phyloP scores from a whole-genome alignment of 2,888 invertebrate genomes.

The Exephanes ischioxanthus region DNA sequence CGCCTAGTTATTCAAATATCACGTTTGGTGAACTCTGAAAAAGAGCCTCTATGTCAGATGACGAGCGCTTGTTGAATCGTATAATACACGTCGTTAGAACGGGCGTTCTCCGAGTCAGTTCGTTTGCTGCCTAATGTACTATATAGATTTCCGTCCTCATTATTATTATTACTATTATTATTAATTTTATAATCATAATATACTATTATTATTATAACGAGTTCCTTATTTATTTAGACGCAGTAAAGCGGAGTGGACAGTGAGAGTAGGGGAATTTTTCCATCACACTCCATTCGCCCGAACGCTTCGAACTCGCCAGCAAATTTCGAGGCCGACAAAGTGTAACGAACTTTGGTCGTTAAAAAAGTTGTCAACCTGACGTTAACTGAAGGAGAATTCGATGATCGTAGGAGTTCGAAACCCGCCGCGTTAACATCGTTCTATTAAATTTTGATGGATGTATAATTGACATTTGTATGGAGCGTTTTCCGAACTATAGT shows the following conservation, averaged over 20 bases:
- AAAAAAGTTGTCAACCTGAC: background rate
- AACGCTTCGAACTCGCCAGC: background rate
- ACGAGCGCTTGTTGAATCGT: constrained; percentile 65
- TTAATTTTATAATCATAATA: background rate
- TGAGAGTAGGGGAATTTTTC: background rate
- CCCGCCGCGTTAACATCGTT: background rate
- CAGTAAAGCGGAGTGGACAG: background rate
- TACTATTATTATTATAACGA: constrained; percentile 21
- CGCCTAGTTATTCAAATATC: constrained; percentile 42
- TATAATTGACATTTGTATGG: no score
- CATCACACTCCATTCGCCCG: background rate
- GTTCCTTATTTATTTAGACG: background rate
- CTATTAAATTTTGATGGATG: background rate
- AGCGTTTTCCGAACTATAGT: background rate
- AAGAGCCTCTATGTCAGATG: constrained; percentile 1
- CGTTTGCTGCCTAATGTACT: constrained; percentile 71
- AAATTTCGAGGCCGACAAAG: background rate
- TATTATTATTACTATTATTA: constrained; percentile 8
- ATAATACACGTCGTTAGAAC: constrained; percentile 64
- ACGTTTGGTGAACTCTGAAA: constrained; percentile 10
- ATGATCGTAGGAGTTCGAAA: background rate
- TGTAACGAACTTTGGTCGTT: background rate
- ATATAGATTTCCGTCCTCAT: constrained; percentile 28
- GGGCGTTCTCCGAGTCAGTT: constrained; percentile 52
- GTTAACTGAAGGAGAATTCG: constrained; percentile 18